These are phyloP conservation scores for Epiblema foenella DNA, from an alignment of 2,888 invertebrate genomes.

Conservation along the genomic window DNA sequence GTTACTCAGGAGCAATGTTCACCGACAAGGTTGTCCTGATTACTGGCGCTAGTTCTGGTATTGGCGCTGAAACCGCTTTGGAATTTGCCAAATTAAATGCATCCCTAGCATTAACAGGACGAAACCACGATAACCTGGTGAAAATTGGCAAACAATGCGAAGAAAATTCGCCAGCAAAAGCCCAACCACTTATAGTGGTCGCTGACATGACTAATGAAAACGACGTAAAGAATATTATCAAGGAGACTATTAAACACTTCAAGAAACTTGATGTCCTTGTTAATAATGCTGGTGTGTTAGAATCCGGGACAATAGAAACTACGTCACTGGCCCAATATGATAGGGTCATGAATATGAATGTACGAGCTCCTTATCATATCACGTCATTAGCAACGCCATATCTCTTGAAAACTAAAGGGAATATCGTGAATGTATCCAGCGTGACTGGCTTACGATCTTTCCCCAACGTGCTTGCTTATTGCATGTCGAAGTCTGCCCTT, in stretches of 20 bases:
- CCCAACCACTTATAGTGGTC: conserved; percentile 83
- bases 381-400: conserved; percentile 94
- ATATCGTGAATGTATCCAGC: conserved; percentile 96
- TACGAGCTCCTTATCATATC: conserved; percentile 90
- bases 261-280: conserved; percentile 90
- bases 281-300: conserved; percentile 95
- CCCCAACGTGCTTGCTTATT: conserved; percentile 94
- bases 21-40: conserved; percentile 86
- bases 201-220: conserved; percentile 88
- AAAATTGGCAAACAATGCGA: conserved; percentile 86
- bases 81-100: conserved; percentile 88
- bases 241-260: conserved; percentile 87
- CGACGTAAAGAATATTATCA: conserved; percentile 87
- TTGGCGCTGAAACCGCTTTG: conserved; percentile 88
- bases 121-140: conserved; percentile 88
- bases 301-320: conserved; percentile 91
- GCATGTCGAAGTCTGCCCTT: conserved; percentile 95
- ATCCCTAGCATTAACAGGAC: conserved; percentile 86
- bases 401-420: conserved; percentile 91
- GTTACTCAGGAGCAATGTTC: conserved; percentile 68
- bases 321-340: conserved; percentile 94
- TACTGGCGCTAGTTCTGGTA: conserved; percentile 90
- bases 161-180: conserved; percentile 63
- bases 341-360: conserved; percentile 93
- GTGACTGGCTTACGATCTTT: conserved; percentile 95